Conservation (phyloP, 2,888 invertebrate genomes). For the Diaprepes abbreviatus region DNA sequence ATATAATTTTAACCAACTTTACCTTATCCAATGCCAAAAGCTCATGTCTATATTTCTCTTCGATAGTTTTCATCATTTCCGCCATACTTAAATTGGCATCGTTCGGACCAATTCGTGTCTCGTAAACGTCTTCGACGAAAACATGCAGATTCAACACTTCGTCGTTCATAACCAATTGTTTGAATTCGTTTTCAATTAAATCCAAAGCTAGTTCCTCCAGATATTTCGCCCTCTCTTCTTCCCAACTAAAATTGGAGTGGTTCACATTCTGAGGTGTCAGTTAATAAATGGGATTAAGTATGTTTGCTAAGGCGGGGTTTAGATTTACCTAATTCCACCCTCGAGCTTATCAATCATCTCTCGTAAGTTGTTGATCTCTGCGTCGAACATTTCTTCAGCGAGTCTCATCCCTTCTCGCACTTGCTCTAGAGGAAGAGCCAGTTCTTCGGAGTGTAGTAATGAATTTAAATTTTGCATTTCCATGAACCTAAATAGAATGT, state of each 20-base stretch:
- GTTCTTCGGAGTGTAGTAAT: constrained; percentile 73
- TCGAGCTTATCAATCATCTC: constrained; percentile 67
- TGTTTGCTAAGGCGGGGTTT: no score
- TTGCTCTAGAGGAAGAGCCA: constrained; percentile 70
- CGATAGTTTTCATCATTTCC: constrained; percentile 73
- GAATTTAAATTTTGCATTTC: constrained; percentile 77
- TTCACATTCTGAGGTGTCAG: no score
- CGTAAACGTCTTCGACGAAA: constrained; percentile 76
- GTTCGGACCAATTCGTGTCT: constrained; percentile 72
- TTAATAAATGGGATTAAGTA: no score
- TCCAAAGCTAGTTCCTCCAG: constrained; percentile 71
- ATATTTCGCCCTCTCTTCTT: constrained; percentile 69
- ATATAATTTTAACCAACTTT: no score
- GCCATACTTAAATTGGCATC: constrained; percentile 72
- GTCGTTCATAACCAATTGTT: constrained; percentile 70
- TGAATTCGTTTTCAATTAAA: constrained; percentile 72
- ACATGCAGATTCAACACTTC: constrained; percentile 72
- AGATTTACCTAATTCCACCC: constrained; percentile 63
- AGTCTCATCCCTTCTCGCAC: constrained; percentile 68
- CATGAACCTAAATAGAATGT: constrained; percentile 70
- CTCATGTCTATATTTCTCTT: constrained; percentile 69
- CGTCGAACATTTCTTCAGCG: constrained; percentile 65
- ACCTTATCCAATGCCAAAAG: constrained; percentile 70
- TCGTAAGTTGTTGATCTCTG: constrained; percentile 65
- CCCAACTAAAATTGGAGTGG: constrained; percentile 60